Conservation (phyloP, 2,113 vertebrate species). For the Benitochromis conjunctus region DNA sequence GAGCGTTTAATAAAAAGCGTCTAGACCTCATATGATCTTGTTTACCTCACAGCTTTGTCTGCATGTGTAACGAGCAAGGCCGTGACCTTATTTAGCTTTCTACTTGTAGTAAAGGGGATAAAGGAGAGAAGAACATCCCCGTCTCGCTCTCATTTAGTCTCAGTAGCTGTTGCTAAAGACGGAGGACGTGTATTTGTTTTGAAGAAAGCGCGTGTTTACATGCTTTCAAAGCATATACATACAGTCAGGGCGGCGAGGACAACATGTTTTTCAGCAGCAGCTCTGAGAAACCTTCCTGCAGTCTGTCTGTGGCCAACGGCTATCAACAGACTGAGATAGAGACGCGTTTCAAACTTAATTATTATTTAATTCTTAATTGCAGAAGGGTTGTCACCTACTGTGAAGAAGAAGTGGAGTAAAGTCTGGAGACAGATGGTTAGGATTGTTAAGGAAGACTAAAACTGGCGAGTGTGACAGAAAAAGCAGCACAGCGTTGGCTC, state of each 20-base stretch:
- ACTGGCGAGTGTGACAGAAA: not conserved
- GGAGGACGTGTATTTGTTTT: not conserved
- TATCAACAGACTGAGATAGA: not conserved
- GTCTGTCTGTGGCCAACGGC: not conserved
- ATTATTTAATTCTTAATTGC: not conserved
- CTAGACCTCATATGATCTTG: not conserved
- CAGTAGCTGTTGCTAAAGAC: constrained; percentile 3
- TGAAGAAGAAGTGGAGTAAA: not conserved
- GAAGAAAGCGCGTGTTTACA: not conserved
- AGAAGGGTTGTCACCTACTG: not conserved
- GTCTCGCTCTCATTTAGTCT: not conserved
- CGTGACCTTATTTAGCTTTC: not conserved
- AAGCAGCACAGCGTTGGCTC: not conserved
- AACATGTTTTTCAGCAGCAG: not conserved
- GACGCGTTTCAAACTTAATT: not conserved
- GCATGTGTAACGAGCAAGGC: constrained; percentile 5
- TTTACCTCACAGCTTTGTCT: not conserved
- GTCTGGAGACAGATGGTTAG: not conserved
- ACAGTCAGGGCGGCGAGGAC: not conserved
- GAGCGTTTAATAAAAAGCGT: not conserved
- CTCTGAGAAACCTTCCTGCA: not conserved
- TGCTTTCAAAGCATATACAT: not conserved
- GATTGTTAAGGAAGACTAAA: not conserved
- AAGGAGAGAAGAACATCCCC: not conserved
- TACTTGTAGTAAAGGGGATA: not conserved